Evolutionary conservation across 2,888 invertebrate species (phyloP), one percentile per base, ranked within the genome.

Genomic region (Nephrocerus scutellatus): DNA sequence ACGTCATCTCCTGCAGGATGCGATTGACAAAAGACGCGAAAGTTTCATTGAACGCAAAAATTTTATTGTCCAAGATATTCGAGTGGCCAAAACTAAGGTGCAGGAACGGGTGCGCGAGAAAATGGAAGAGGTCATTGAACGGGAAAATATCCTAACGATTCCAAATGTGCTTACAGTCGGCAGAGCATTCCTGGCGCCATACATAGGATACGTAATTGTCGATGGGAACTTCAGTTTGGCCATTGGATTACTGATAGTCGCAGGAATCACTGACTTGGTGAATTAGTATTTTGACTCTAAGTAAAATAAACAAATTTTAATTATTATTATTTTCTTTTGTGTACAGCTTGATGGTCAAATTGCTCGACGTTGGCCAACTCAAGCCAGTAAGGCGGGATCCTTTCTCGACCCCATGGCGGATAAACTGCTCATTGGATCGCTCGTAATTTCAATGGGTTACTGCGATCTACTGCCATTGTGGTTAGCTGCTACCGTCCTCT

Each of bases 371-470:
- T 93, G 87, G 79, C 78, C 82, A 46, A 83, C 84, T 21, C 97
- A 98, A 65, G 83, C 88, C 16, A 89, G 95, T 19, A 87, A 88
- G 62, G 77, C 92, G 60, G 97, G 97, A 0, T 92, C 92, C 41
- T 92, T 95, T 58, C 68, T 98, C 12, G 97, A 98, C 69, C 97
- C 97, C 0, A 78, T 95, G 73, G 97, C 97, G 3, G 97, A 98
- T 66, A 98, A 98, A 72, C 73, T 96, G 23, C 73, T 98, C 3
- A 82, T 97, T 49, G 89, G 86, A 9, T 86, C 88, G 2, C 70
- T 97, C 38, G 92, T 92, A 57, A 70, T 95, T 34, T 79, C 91
- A 0, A 72, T 97, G 44, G 88, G 93, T 13, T 86, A 84, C 68
- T 83, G 84, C 41, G 79, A 80, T 47, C 70, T 95, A 36, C 84